Percentiles rank a stretch among this genome's conserved stretches.
phyloP scores from a whole-genome alignment of 2,797 vertebrate genomes.

The Hybognathus amarus region DNA sequence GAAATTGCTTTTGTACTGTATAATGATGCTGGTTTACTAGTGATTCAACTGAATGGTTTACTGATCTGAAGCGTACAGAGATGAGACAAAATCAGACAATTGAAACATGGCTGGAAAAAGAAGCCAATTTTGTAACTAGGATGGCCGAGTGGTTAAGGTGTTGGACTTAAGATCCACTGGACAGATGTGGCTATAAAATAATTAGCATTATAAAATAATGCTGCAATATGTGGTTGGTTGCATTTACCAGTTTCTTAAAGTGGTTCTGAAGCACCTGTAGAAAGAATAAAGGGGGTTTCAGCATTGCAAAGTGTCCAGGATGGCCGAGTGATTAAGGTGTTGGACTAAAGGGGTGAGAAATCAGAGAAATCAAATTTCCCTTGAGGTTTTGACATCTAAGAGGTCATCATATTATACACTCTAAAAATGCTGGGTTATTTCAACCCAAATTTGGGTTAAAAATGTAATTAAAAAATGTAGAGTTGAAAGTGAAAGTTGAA shows the following conservation, averaged over 20 bases:
- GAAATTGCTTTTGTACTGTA: slow-evolving; percentile 37
- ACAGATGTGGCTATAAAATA: background rate
- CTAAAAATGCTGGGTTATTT: too few relatives aligned
- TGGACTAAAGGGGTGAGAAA: too few relatives aligned
- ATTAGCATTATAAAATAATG: too few relatives aligned
- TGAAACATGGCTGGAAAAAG: background rate
- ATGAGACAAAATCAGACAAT: background rate
- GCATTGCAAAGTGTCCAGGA: too few relatives aligned
- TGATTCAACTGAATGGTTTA: slow-evolving; percentile 20
- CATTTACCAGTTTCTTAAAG: background rate
- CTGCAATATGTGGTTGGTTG: background rate
- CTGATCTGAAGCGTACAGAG: background rate
- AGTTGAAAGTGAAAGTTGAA: too few relatives aligned
- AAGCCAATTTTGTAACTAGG: background rate
- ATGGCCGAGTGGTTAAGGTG: background rate
- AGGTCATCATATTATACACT: too few relatives aligned
- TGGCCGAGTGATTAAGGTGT: too few relatives aligned
- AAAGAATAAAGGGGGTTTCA: background rate
- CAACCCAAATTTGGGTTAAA: too few relatives aligned
- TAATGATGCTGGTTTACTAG: slow-evolving; percentile 35
- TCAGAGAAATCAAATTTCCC: too few relatives aligned
- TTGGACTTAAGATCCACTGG: background rate
- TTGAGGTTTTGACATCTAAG: too few relatives aligned
- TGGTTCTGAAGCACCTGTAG: background rate
- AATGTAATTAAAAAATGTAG: too few relatives aligned